Base-by-base conservation (phyloP, 2,113 vertebrate species). In the Eretmochelys imbricata region DNA sequence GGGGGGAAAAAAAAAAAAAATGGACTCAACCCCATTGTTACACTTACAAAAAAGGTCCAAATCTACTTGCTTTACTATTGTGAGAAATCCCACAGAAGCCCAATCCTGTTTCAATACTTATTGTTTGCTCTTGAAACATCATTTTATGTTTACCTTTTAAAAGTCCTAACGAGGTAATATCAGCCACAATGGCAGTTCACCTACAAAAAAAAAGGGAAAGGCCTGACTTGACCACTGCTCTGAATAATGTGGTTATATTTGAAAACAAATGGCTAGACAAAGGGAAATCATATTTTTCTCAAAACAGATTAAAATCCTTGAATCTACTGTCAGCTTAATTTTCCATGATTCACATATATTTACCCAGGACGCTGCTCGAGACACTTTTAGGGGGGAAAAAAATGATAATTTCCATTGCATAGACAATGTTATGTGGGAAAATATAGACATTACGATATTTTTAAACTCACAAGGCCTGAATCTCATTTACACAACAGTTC, bases 131-230 rank as follows among this genome's bases (percentile, higher is more conserved):
- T 54, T 57, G 48, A 72, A 90, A 65, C 13, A 0, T n/a, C 31
- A 57, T 78, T 90, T 69, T 85, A 85, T 35, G 84, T 69, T 89
- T 94, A 87, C 84, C 78, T 88, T 93, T 8, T 38, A 80, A 91
- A 78, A 93, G 93, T 84, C 80, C 49, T 3, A 87, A 50, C 11
- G 42, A 55, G 84, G 2, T 51, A 2, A 20, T 69, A 84, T 29
- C 25, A n/a, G 31, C 38, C 29, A 14, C 72, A 75, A 54, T 65
- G 46, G 88, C 11, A 4, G 19, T 31, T 88, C 27, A 65, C 4
- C 49, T 24, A 1, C 80, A 25, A 83, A 46, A 86, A 89, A 7
- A 19, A 53, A 9, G 90, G 87, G 72, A 8, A 20, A 8, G 49
- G 53, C 85, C 42, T 49, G 82, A 93, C 72, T 14, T 2, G 10